Conservation (phyloP, 1,140 invertebrate genomes). For the Radopholus similis region DNA sequence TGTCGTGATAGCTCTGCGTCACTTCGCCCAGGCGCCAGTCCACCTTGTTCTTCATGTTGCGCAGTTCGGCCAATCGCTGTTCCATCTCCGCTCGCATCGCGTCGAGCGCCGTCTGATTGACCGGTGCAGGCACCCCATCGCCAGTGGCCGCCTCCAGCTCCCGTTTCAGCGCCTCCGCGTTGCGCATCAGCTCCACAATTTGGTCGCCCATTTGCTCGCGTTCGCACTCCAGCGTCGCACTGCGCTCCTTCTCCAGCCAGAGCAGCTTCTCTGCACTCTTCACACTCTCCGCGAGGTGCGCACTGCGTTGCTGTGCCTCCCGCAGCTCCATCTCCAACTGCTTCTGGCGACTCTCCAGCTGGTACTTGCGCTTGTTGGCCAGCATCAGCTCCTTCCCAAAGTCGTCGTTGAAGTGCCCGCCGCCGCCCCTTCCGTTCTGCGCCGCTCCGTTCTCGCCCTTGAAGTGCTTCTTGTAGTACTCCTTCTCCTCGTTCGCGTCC, state of each 20-base stretch:
- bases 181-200: background rate
- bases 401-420: constrained; percentile 13
- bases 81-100: constrained; percentile 14
- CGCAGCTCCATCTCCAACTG: constrained; percentile 22
- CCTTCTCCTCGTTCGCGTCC: constrained; percentile 23
- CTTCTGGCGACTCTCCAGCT: constrained; percentile 21
- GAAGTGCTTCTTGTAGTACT: constrained; percentile 29
- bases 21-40: constrained; percentile 35
- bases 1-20: constrained; percentile 12
- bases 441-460: constrained; percentile 5
- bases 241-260: constrained; percentile 37
- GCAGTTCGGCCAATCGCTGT: constrained; percentile 10
- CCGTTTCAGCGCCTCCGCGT: constrained; percentile 22
- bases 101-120: background rate
- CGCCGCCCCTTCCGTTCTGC: constrained; percentile 21
- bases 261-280: constrained; percentile 24
- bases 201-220: constrained; percentile 1
- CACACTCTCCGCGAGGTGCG: constrained; percentile 5
- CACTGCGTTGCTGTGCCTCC: constrained; percentile 12
- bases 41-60: constrained; percentile 22
- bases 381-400: constrained; percentile 33
- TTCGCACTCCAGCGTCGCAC: constrained; percentile 21
- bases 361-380: constrained; percentile 35
- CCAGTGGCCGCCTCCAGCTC: constrained; percentile 1
- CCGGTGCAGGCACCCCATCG: background rate